These are phyloP conservation scores for Alethe castanea DNA, from an alignment of 2,113 vertebrate species.

Conservation along the genomic window DNA sequence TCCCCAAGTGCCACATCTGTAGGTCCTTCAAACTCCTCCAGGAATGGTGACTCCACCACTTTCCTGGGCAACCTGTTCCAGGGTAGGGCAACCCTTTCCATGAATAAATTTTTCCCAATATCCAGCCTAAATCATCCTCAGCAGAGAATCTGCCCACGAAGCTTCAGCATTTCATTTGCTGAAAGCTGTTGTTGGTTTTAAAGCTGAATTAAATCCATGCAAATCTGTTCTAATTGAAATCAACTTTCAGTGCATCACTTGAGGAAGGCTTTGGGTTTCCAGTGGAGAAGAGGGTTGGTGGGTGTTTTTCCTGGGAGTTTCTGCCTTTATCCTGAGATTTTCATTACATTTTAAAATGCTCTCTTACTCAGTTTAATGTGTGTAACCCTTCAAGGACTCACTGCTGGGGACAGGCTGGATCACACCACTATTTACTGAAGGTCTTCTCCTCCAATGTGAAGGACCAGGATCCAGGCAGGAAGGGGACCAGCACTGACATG, in stretches of 20 bases:
- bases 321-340: not conserved
- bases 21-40: not conserved
- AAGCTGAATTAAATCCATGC: not conserved
- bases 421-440: not conserved
- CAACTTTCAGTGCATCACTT: accelerated
- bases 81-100: not conserved
- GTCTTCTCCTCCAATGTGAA: not conserved
- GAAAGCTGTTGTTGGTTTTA: not conserved
- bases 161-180: accelerated
- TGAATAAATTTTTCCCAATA: not conserved
- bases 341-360: not conserved
- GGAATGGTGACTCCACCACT: not conserved
- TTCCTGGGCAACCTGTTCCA: not conserved
- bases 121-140: not conserved
- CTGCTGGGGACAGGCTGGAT: not conserved
- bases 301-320: not conserved
- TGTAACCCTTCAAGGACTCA: not conserved
- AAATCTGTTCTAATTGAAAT: not conserved
- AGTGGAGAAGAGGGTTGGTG: not conserved
- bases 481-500: not conserved
- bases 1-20: not conserved
- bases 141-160: not conserved
- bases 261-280: not conserved
- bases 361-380: not conserved
- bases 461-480: not conserved